Base-by-base conservation (phyloP, 2,113 vertebrate genomes). In the Podocnemis expansa region DNA sequence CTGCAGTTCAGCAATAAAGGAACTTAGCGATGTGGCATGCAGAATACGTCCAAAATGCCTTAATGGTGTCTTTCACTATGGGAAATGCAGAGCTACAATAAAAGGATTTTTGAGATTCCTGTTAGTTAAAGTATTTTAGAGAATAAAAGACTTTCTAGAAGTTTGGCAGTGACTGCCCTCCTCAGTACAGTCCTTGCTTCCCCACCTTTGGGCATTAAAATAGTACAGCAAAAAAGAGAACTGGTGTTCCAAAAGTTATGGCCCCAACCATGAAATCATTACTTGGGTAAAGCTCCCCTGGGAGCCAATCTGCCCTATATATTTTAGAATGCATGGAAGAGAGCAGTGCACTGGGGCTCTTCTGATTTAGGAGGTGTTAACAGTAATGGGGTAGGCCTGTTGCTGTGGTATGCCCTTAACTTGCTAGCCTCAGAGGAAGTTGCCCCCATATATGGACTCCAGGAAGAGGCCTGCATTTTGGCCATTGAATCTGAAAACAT, bases 401-500 rank as follows among this genome's bases (percentile, higher is more conserved):
- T 38, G 4, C 49, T 88, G 60, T 70, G 27, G 56, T 63, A 55
- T 41, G 7, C 1, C n/a, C 80, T 1, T 0, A 56, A 7, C 70
- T 78, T 11, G 1, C 14, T 78, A 89, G 80, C 87, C 85, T 91
- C 73, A 27, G 84, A 82, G 17, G 52, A 75, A 93, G 85, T 58
- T 38, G 52, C 79, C 43, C 2, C 2, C 25, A 22, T 38, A 2
- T 5, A 24, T 41, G 49, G 19, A 41, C 88, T 83, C 10, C 55
- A 84, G 81, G 81, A 84, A 24, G 85, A 85, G 89, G 85, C 17
- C 82, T 93, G 2, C 14, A 38, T 2, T 94, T 94, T 87, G 89
- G 90, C 91, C 1, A 5, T 78, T 82, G 84, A 84, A 89, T 93
- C 92, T 93, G 85, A 87, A 93, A 94, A 96, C 97, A 97, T 96